A percentile compares a stretch with the other conserved stretches of the same genome.
Conservation (phyloP, 2,888 invertebrate species). For the Machimus rusticus region DNA sequence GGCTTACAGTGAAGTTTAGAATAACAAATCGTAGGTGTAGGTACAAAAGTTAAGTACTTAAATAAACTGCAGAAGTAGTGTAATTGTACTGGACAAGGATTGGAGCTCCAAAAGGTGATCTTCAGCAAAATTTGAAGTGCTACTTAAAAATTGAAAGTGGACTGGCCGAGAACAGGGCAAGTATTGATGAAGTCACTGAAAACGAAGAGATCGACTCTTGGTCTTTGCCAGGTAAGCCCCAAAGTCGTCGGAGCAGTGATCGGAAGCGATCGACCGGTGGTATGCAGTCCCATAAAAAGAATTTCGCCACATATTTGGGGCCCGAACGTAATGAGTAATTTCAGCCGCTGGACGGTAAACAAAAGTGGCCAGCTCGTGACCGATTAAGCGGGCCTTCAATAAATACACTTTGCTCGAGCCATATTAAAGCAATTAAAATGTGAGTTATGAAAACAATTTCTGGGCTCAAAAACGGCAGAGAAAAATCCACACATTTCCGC, state of each 20-base stretch:
- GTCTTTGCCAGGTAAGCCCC: neutral
- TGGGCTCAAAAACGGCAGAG: neutral
- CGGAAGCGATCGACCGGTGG: neutral
- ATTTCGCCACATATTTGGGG: neutral
- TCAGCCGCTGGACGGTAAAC: neutral
- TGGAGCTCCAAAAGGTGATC: neutral
- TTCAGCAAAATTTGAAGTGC: neutral
- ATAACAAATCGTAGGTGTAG: neutral
- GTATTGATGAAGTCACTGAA: neutral
- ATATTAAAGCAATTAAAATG: slow-evolving; percentile 3
- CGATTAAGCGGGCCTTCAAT: neutral
- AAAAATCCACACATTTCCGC: neutral
- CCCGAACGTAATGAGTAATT: neutral
- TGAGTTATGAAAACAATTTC: slow-evolving; percentile 7
- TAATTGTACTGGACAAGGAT: no score
- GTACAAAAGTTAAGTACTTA: neutral
- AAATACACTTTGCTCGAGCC: neutral
- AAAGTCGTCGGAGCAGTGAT: neutral
- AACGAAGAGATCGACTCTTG: neutral
- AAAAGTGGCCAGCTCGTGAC: neutral
- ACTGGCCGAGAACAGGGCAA: neutral
- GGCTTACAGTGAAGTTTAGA: neutral
- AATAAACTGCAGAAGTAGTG: neutral
- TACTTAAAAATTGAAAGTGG: neutral
- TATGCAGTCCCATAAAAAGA: neutral